Conservation (phyloP, 2,888 invertebrate species). For the Diogma glabrata region DNA sequence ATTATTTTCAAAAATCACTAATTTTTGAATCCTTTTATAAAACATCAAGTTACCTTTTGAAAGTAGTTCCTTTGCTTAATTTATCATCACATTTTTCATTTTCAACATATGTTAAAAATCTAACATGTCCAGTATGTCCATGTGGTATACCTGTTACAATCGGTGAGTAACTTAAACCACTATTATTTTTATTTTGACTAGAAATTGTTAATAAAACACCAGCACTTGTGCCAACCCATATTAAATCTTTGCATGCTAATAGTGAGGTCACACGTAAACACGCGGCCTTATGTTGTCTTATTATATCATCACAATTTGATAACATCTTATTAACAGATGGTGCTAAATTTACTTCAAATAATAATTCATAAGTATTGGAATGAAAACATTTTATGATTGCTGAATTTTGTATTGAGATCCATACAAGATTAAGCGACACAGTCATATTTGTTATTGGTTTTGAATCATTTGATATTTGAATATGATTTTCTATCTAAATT, state of each 20-base stretch:
- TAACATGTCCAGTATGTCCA: constrained; percentile 94
- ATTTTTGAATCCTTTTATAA: no score
- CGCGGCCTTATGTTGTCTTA: constrained; percentile 95
- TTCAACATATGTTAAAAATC: constrained; percentile 86
- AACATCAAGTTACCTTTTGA: no score
- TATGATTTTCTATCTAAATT: constrained; percentile 63
- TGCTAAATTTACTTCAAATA: constrained; percentile 80
- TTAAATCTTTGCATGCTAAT: constrained; percentile 77
- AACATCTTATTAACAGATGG: constrained; percentile 91
- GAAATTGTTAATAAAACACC: constrained; percentile 81
- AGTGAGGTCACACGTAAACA: constrained; percentile 90
- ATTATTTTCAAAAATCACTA: no score
- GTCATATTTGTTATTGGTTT: constrained; percentile 77
- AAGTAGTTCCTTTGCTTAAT: background rate
- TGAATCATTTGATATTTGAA: constrained; percentile 60
- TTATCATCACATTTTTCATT: constrained; percentile 20
- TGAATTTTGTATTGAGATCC: constrained; percentile 84
- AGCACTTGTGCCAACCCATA: constrained; percentile 97
- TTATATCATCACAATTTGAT: constrained; percentile 93
- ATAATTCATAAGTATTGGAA: constrained; percentile 54
- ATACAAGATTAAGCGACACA: constrained; percentile 70
- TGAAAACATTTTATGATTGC: constrained; percentile 80
- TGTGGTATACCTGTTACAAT: constrained; percentile 61
- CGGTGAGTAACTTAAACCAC: constrained; percentile 36
- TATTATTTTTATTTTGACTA: constrained; percentile 48